Evolutionary conservation across 2,888 invertebrate species (phyloP).

Genomic region (Embidobia sp.): DNA sequence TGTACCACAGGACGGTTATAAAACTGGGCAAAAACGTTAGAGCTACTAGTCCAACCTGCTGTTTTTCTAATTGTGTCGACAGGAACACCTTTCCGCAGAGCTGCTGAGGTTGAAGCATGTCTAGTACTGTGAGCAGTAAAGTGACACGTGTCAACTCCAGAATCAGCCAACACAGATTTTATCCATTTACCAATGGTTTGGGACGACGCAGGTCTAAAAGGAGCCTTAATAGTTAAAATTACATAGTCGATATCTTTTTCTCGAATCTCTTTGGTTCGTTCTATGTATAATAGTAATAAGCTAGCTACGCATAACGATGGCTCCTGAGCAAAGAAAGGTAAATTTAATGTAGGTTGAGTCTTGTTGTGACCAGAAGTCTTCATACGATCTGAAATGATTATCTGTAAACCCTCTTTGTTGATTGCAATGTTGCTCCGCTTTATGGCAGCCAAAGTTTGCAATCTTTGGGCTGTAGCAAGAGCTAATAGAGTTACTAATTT

Average conservation of each 20-base stretch:
- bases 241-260: not conserved
- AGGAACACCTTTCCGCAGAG: not conserved
- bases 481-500: conserved; percentile 20
- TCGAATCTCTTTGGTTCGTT: not conserved
- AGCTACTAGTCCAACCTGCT: conserved; percentile 7
- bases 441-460: not conserved
- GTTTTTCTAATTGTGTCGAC: conserved; percentile 1
- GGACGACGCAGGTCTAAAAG: not conserved
- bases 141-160: not conserved
- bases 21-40: not conserved
- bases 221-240: conserved; percentile 2
- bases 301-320: conserved; percentile 12
- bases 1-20: conserved; percentile 10
- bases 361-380: conserved; percentile 11
- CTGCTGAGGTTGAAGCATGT: conserved; percentile 12
- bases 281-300: not conserved
- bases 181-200: conserved; percentile 25
- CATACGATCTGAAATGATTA: not conserved
- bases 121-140: conserved; percentile 16
- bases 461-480: not conserved
- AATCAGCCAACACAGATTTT: not conserved
- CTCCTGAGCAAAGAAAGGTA: conserved; percentile 7
- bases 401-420: not conserved
- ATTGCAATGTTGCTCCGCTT: not conserved
- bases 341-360: not conserved